Evolutionary conservation across 1,140 invertebrate genomes (phyloP).

Genomic region (Drosophila lowei): DNA sequence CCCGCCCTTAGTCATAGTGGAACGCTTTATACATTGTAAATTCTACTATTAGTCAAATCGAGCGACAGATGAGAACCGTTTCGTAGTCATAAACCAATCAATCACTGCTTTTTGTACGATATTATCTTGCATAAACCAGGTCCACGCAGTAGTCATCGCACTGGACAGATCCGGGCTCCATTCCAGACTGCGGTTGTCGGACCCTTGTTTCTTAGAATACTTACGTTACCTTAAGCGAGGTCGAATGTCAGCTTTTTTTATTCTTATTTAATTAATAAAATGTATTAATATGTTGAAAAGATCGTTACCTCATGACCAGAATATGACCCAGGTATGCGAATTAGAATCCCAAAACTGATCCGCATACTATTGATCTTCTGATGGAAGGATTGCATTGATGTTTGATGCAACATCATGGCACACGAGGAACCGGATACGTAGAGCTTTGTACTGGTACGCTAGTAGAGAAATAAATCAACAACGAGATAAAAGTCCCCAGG

Average conservation of each 20-base stretch:
- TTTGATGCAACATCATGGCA: too few species aligned
- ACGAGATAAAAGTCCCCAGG: too few species aligned
- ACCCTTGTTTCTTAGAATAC: constrained; percentile 24
- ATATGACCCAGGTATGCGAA: too few species aligned
- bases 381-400: too few species aligned
- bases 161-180: too few species aligned
- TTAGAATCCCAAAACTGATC: too few species aligned
- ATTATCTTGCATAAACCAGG: constrained; percentile 54
- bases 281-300: constrained; percentile 22
- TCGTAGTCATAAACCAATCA: constrained; percentile 55
- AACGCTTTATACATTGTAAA: constrained; percentile 79
- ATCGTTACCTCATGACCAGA: neutral
- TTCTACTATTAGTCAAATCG: constrained; percentile 69
- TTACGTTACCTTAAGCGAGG: constrained; percentile 52
- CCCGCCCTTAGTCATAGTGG: constrained; percentile 56
- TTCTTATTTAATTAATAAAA: constrained; percentile 56
- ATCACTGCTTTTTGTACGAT: constrained; percentile 69
- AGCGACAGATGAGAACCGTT: constrained; percentile 31
- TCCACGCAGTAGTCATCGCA: constrained; percentile 1
- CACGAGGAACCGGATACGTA: too few species aligned
- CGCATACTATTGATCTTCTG: too few species aligned
- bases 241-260: constrained; percentile 56
- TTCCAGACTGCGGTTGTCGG: neutral
- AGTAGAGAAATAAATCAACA: too few species aligned
- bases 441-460: too few species aligned